These are phyloP conservation scores for Camponotus fellah DNA, from an alignment of 2,888 invertebrate genomes.

Conservation along the genomic window DNA sequence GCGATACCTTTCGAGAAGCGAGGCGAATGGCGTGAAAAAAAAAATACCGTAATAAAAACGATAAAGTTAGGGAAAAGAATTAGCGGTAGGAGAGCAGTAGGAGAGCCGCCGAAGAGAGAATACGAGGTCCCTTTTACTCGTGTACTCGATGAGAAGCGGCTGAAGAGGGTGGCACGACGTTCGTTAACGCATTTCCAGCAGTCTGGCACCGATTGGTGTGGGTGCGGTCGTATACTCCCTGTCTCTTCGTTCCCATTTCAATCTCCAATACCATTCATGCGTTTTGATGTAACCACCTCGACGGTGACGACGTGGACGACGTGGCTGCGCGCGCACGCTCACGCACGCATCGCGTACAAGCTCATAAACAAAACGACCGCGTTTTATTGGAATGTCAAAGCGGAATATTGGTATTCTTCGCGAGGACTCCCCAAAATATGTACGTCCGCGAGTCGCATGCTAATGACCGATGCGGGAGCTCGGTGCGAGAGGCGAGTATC, in stretches of 20 bases:
- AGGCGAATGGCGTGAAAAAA: neutral
- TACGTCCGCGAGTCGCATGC: slow-evolving; percentile 85
- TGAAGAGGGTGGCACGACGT: slow-evolving; percentile 34
- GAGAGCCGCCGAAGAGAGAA: neutral
- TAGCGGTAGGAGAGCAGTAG: neutral
- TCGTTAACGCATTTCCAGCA: slow-evolving; percentile 47
- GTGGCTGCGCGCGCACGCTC: slow-evolving; percentile 52
- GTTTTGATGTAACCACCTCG: slow-evolving; percentile 61
- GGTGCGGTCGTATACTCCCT: slow-evolving; percentile 52
- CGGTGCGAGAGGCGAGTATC: slow-evolving; percentile 74
- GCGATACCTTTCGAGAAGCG: slow-evolving; percentile 1
- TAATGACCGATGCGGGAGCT: slow-evolving; percentile 80
- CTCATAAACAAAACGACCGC: slow-evolving; percentile 86
- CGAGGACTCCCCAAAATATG: slow-evolving; percentile 85
- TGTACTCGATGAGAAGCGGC: neutral
- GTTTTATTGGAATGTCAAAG: slow-evolving; percentile 86
- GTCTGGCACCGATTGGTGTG: slow-evolving; percentile 48
- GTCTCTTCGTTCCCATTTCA: slow-evolving; percentile 63
- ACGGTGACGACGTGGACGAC: slow-evolving; percentile 46
- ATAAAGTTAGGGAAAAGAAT: neutral
- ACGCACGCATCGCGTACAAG: slow-evolving; percentile 77
- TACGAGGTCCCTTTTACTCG: slow-evolving; percentile 4
- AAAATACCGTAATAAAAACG: slow-evolving; percentile 13
- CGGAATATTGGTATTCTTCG: slow-evolving; percentile 85
- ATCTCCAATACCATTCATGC: slow-evolving; percentile 64